Evolutionary conservation across 2,113 vertebrate genomes (phyloP).

Genomic region (Rhinichthys klamathensis): DNA sequence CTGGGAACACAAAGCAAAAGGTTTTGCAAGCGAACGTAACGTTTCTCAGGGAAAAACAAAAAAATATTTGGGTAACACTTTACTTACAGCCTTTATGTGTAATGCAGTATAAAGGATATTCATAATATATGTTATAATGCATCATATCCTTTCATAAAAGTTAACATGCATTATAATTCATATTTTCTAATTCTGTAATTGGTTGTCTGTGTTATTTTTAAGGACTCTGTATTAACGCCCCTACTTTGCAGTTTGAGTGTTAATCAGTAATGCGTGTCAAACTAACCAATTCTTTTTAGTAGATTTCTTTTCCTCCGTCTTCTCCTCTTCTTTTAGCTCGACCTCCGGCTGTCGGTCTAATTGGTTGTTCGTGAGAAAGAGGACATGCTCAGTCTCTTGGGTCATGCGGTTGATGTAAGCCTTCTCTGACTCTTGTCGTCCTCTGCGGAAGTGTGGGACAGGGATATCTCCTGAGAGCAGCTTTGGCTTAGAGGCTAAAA

Average conservation of each 20-base stretch:
- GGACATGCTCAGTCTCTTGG: conserved; percentile 77
- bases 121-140: too few species aligned
- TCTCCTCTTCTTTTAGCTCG: conserved; percentile 64
- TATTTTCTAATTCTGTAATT: too few species aligned
- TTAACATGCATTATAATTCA: too few species aligned
- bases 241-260: too few species aligned
- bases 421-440: conserved; percentile 73
- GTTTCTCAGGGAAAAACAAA: neutral
- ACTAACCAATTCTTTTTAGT: conserved; percentile 86
- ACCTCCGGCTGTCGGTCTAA: conserved; percentile 80
- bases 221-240: too few species aligned
- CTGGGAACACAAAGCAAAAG: neutral
- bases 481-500: conserved; percentile 49
- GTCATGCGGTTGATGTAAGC: conserved; percentile 85
- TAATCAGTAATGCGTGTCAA: too few species aligned
- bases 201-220: too few species aligned
- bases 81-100: too few species aligned
- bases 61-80: too few species aligned
- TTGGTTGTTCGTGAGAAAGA: conserved; percentile 89
- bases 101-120: too few species aligned
- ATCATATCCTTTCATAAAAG: too few species aligned
- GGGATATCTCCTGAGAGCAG: conserved; percentile 67
- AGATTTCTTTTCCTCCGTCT: conserved; percentile 73
- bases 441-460: conserved; percentile 80
- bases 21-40: neutral